Evolutionary conservation across 2,797 vertebrate species (phyloP), one percentile per base, ranked within the genome.

Genomic region (Vireo griseus): DNA sequence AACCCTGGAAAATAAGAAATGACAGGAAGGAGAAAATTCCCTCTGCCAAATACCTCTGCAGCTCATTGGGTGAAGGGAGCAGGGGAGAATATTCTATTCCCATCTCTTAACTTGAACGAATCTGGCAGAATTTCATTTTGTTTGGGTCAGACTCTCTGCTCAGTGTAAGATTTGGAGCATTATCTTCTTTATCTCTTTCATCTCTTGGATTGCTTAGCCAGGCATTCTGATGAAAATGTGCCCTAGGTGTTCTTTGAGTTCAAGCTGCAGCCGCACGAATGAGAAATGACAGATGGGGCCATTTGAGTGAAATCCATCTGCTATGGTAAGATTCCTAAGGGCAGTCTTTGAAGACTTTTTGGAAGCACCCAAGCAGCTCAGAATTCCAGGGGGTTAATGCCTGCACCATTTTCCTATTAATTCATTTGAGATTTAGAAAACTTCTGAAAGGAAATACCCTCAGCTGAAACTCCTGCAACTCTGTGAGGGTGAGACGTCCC

Each of bases 201-300:
- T 87, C 83, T 94, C 59, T 65, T 87, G 78, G 78, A 83, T 77
- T 91, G 78, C 75, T 93, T 94, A 87, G 69, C 28, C 51, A 65
- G 33, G 67, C 54, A 54, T 94, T 92, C 77, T 91, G 86, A 94
- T 82, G 68, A 94, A 82, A 89, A 65, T 57, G 57, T 92, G 84
- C 84, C 77, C 74, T 89, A 59, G 63, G 86, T 94, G 71, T 93
- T 90, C 87, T 88, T 40, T 18, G 62, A 72, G 83, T 90, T 93
- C 86, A 88, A 8, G n/a, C 75, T 91, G 73, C 75, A 93, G 68
- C 74, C 50, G 35, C 42, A 72, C 0, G 1, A 76, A 80, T 13
- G 71, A 79, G 84, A 71, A 86, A 76, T 92, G 92, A 93, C 90
- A 96, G 93, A 94, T 96, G 91, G 79, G 81, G 73, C 93, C 85